Evolutionary conservation across 2,797 vertebrate species (phyloP), one percentile per base, ranked within the genome.

Genomic region (Thalassophryne amazonica): DNA sequence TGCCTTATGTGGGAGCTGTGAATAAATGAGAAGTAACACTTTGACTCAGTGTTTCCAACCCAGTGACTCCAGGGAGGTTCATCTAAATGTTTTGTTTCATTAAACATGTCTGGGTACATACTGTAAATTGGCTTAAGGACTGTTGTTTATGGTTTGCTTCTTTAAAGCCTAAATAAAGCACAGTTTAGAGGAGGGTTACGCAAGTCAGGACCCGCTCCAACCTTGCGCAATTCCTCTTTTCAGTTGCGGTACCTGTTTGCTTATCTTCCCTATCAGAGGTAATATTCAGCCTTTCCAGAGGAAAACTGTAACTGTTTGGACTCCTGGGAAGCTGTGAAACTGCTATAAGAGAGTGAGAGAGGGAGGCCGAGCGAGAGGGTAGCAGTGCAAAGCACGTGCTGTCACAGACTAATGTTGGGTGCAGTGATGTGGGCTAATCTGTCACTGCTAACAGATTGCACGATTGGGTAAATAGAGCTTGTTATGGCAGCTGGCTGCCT

Each of bases 371-470:
- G 27, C 4, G 52, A 24, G 47, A 61, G 19, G 37, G 61, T 42
- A 53, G 48, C 38, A 6, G 60, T 39, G 58, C 3, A 16, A 55
- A 46, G 52, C 13, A 15, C 14, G 19, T 20, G 12, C 61, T 69
- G 73, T 69, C 62, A 54, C 45, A 75, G 81, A 67, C 61, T 76
- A 67, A 81, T 78, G 80, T 65, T 74, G 61, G 54, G 50, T 65
- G 53, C 66, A 43, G 66, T 79, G 76, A 86, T 76, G 78, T 73
- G 68, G 60, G 63, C 61, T 81, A 71, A 84, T 88, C 70, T 80
- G 78, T 87, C 77, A 83, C 56, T 19, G 48, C 56, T 76, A 81
- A 82, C 81, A 88, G 76, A 85, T 86, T 78, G 76, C 81, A 74
- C 71, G 67, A 82, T 88, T 53, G 74, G 71, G 83, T 83, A 88